A percentile compares a stretch with the other conserved stretches of the same genome.
These are phyloP conservation scores for Danio aesculapii DNA, from an alignment of 2,797 vertebrate genomes.

Conservation along the genomic window DNA sequence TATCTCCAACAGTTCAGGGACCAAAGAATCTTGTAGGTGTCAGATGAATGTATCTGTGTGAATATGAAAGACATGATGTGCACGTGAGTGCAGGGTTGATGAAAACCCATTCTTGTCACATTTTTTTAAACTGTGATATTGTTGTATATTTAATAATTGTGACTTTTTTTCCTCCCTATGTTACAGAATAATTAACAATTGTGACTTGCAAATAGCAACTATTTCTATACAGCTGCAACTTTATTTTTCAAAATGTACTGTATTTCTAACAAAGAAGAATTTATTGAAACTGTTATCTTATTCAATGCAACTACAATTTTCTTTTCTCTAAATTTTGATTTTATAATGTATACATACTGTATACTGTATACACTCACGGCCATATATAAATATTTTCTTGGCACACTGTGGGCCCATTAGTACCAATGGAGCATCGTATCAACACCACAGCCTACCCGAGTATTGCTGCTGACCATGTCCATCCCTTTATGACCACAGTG, in stretches of 20 bases:
- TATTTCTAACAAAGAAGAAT: not conserved
- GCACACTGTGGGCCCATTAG: too few relatives aligned
- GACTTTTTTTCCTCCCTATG: not conserved
- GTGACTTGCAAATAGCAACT: too few relatives aligned
- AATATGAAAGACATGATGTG: conserved; percentile 1
- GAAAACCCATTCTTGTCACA: not conserved
- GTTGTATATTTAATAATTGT: not conserved
- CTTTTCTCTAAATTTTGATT: too few relatives aligned
- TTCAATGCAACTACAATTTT: too few relatives aligned
- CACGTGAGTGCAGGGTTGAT: not conserved
- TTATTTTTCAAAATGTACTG: not conserved
- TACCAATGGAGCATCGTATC: too few relatives aligned
- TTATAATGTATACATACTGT: too few relatives aligned
- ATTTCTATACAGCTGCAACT: not conserved
- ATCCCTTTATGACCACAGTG: too few relatives aligned
- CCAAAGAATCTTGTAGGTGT: conserved; percentile 10
- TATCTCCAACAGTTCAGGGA: conserved; percentile 24
- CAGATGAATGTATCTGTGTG: not conserved
- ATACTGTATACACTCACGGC: too few relatives aligned
- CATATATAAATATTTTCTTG: too few relatives aligned
- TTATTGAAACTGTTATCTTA: too few relatives aligned
- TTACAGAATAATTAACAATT: not conserved
- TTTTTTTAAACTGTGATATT: not conserved
- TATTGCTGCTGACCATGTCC: too few relatives aligned
- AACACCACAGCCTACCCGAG: too few relatives aligned